Conservation (phyloP, 2,888 invertebrate species). For the Troides aeacus region DNA sequence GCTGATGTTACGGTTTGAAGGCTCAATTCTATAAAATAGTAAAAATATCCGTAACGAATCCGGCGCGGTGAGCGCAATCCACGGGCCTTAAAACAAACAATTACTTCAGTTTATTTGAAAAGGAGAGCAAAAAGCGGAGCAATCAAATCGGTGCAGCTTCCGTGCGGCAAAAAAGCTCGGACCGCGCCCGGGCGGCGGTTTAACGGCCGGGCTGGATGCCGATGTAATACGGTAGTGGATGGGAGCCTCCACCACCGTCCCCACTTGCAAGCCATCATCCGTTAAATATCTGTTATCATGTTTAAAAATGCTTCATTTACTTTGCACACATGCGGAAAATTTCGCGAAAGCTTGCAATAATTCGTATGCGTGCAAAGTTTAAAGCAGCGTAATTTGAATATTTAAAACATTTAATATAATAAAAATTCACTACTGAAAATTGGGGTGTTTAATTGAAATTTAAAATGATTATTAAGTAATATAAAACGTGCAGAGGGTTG, state of each 20-base stretch:
- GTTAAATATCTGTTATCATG: not conserved
- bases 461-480: not conserved
- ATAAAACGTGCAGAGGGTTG: not conserved
- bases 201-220: conserved; percentile 26
- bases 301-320: conserved; percentile 3
- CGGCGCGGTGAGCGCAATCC: conserved; percentile 67
- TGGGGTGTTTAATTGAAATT: not conserved
- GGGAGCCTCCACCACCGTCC: conserved; percentile 32
- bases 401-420: not conserved
- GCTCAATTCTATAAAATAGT: conserved; percentile 66
- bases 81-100: conserved; percentile 78
- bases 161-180: conserved; percentile 68
- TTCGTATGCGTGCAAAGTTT: not conserved
- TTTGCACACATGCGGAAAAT: not conserved
- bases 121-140: conserved; percentile 73
- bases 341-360: not conserved
- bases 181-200: conserved; percentile 33
- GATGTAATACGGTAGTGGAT: conserved; percentile 58
- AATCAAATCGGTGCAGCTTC: conserved; percentile 76
- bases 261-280: conserved; percentile 1
- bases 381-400: not conserved
- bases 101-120: conserved; percentile 77
- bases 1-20: conserved; percentile 48
- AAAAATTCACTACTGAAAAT: not conserved
- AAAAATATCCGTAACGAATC: conserved; percentile 72